Conservation (phyloP, 2,113 vertebrate species). For the Cnemophilus loriae region DNA sequence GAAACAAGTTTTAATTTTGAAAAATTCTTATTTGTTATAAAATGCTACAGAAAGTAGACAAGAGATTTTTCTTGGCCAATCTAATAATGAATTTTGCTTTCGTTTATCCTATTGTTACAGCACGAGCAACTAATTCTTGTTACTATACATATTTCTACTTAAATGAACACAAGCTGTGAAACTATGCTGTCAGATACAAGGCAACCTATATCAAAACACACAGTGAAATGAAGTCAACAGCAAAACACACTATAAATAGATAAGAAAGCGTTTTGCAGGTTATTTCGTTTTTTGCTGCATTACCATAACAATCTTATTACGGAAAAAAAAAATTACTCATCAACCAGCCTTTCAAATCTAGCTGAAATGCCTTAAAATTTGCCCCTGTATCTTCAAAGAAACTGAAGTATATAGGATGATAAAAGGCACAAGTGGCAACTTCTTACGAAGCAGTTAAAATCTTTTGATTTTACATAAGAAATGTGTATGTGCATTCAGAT, state of each 20-base stretch:
- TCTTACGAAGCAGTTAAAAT: neutral
- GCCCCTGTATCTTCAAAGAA: neutral
- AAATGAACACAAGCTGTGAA: neutral
- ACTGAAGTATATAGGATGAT: neutral
- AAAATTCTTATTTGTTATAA: neutral
- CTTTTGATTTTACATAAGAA: neutral
- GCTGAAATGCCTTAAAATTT: neutral
- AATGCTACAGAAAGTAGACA: neutral
- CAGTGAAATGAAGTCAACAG: neutral
- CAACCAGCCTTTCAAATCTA: neutral
- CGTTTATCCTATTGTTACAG: neutral
- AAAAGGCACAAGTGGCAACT: neutral
- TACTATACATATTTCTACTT: neutral
- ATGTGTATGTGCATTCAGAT: neutral
- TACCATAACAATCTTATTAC: neutral
- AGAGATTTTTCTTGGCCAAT: neutral
- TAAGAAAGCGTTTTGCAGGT: neutral
- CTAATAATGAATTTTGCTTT: neutral
- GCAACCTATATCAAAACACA: neutral
- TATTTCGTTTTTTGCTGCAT: neutral
- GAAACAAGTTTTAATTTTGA: neutral
- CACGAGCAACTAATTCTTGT: neutral
- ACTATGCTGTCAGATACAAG: neutral
- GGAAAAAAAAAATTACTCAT: neutral
- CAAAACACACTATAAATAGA: neutral